Evolutionary conservation across 1,140 invertebrate genomes (phyloP).

Genomic region (Drosophila parvula): DNA sequence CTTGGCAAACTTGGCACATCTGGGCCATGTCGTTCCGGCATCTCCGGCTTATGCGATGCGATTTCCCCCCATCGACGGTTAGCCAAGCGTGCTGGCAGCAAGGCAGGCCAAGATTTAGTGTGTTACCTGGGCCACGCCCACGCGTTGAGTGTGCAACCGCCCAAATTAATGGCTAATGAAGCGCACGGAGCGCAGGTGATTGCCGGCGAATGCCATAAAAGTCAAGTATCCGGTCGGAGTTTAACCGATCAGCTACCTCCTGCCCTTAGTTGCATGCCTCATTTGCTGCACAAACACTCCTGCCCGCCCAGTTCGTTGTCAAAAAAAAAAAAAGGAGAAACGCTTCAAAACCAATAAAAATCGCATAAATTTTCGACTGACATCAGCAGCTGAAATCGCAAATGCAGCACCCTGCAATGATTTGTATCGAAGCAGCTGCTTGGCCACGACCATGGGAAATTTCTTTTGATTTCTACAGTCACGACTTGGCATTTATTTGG

Average conservation of each 20-base stretch:
- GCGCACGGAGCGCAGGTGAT: constrained; percentile 42
- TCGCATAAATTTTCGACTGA: constrained; percentile 62
- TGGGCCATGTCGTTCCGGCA: constrained; percentile 25
- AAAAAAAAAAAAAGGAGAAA: constrained; percentile 18
- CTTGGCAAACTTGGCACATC: constrained; percentile 38
- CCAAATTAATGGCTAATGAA: constrained; percentile 78
- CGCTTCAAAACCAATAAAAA: constrained; percentile 62
- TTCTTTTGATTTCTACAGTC: constrained; percentile 28
- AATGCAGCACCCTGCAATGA: constrained; percentile 56
- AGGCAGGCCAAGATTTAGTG: constrained; percentile 49
- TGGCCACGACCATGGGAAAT: constrained; percentile 6
- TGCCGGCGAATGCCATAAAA: constrained; percentile 59
- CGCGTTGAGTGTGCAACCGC: constrained; percentile 35
- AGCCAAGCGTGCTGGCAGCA: constrained; percentile 36
- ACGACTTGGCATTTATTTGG: constrained; percentile 34
- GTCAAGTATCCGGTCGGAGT: constrained; percentile 55
- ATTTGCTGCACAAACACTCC: constrained; percentile 63
- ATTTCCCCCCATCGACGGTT: constrained; percentile 37
- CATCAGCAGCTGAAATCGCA: constrained; percentile 46
- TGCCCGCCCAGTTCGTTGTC: constrained; percentile 30
- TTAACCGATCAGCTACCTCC: constrained; percentile 26
- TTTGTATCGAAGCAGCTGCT: constrained; percentile 49
- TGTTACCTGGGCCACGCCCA: constrained; percentile 26
- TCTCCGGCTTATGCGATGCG: constrained; percentile 48
- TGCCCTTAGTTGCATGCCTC: constrained; percentile 50